phyloP scores from a whole-genome alignment of 2,113 vertebrate genomes.

The Saccopteryx bilineata region DNA sequence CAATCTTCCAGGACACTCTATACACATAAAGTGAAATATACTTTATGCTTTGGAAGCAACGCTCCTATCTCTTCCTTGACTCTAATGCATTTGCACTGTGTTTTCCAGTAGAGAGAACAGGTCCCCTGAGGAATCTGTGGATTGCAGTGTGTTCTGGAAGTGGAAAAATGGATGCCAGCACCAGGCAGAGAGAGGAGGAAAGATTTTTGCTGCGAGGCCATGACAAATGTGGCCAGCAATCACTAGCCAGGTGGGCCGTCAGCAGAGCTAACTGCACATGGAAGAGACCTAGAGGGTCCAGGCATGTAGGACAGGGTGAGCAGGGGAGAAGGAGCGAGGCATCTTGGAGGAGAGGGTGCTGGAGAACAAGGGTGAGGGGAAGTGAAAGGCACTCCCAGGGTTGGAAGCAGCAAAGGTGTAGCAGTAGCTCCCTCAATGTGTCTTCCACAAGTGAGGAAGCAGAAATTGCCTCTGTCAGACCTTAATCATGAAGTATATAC shows the following conservation, averaged over 20 bases:
- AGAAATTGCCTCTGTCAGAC: not conserved
- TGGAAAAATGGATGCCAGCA: not conserved
- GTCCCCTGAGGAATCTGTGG: not conserved
- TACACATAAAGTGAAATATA: not conserved
- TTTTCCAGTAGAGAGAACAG: not conserved
- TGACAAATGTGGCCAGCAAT: not conserved
- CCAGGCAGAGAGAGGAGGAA: not conserved
- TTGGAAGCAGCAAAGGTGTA: not conserved
- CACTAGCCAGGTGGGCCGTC: not conserved
- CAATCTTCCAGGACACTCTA: not conserved
- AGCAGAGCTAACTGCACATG: accelerated
- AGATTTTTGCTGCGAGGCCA: not conserved
- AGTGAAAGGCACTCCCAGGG: not conserved
- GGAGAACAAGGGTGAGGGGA: not conserved
- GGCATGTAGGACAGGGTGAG: not conserved
- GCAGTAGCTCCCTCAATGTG: accelerated
- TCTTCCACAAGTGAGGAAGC: not conserved
- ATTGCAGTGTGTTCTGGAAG: not conserved
- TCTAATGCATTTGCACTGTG: not conserved
- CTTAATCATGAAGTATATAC: not conserved
- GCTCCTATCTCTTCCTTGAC: not conserved
- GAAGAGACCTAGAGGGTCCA: not conserved
- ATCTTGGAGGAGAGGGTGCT: not conserved
- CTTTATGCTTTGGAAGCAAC: not conserved
- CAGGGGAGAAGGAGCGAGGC: not conserved